Evolutionary conservation across 1,140 invertebrate species (phyloP).

Genomic region (Platorchestia sp.): DNA sequence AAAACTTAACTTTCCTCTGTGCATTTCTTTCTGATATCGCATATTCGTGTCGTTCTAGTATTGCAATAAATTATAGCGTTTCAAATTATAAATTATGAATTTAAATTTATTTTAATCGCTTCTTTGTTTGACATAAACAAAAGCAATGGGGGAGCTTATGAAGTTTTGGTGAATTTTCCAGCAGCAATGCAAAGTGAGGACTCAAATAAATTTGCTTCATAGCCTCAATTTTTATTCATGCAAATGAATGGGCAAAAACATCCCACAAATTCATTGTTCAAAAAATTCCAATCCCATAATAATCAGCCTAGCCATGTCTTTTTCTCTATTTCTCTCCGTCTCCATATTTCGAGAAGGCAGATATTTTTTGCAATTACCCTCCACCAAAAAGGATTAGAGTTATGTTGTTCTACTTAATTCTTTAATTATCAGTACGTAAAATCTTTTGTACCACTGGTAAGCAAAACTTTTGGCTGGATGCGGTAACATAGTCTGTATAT

Average conservation of each 20-base stretch:
- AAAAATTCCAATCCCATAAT: background rate
- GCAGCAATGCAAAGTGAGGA: background rate
- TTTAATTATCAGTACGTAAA: too few species aligned
- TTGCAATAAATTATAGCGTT: background rate
- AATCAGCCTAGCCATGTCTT: background rate
- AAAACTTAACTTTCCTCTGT: background rate
- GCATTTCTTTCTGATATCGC: background rate
- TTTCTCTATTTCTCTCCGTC: background rate
- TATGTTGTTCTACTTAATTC: background rate
- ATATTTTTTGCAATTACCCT: background rate
- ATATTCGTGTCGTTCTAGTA: background rate
- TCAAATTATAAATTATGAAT: background rate
- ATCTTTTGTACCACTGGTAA: too few species aligned
- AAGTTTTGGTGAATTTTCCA: background rate
- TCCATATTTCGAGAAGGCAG: background rate
- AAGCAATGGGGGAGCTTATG: background rate
- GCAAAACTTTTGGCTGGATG: too few species aligned
- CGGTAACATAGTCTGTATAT: too few species aligned
- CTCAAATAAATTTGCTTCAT: background rate
- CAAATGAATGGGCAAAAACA: background rate
- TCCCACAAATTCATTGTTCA: too few species aligned
- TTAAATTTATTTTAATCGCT: background rate
- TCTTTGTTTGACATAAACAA: background rate
- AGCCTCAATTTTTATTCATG: background rate
- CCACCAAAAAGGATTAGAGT: background rate